Evolutionary conservation across 2,888 invertebrate species (phyloP).

Genomic region (Fragum whitleyi): DNA sequence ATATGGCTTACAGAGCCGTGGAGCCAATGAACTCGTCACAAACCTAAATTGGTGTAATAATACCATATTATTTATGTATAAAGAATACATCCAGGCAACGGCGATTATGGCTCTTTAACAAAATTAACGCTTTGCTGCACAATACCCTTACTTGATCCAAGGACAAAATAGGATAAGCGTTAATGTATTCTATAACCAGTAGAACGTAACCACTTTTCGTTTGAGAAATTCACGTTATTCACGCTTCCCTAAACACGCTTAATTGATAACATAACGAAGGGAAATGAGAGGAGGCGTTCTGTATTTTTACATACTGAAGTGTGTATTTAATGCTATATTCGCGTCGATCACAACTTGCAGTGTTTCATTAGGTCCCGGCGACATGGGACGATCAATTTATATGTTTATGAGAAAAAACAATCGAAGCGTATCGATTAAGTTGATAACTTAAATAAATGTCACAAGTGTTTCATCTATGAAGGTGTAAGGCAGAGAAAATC

Average conservation of each 20-base stretch:
- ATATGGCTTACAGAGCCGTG: too few species aligned
- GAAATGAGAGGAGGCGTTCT: slow-evolving; percentile 5
- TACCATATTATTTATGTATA: too few species aligned
- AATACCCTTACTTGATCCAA: too few species aligned
- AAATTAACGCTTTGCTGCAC: too few species aligned
- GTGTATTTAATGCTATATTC: not conserved
- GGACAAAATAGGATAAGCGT: too few species aligned
- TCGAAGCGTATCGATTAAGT: slow-evolving; percentile 1
- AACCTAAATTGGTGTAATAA: too few species aligned
- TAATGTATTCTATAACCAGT: not conserved
- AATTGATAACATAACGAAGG: slow-evolving; percentile 3
- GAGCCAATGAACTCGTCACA: too few species aligned
- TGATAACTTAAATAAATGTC: not conserved
- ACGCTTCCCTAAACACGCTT: slow-evolving; percentile 15
- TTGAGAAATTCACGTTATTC: slow-evolving; percentile 7
- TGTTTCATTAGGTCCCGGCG: not conserved
- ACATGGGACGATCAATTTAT: slow-evolving; percentile 17
- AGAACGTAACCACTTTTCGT: not conserved
- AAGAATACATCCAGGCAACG: too few species aligned
- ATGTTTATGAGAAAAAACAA: slow-evolving; percentile 17
- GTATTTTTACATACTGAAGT: slow-evolving; percentile 12
- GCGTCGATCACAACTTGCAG: not conserved
- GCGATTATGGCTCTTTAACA: too few species aligned
- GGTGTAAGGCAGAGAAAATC: not conserved
- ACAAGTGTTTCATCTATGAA: not conserved